Evolutionary conservation across 2,797 vertebrate genomes (phyloP).

Genomic region (Hypotaenidia philippensis): DNA sequence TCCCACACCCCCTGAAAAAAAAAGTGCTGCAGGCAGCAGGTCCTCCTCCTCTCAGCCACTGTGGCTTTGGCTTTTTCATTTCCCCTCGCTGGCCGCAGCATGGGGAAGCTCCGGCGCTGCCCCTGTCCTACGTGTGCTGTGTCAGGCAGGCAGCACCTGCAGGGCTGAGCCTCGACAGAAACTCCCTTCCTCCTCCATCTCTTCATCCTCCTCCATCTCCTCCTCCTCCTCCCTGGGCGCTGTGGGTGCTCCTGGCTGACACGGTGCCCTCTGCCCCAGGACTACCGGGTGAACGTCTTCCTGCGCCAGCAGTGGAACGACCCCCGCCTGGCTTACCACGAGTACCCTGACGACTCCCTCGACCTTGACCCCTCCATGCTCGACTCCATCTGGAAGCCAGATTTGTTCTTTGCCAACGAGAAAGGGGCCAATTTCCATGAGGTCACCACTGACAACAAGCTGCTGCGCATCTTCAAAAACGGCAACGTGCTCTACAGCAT

Average conservation of each 20-base stretch:
- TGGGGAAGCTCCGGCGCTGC: neutral
- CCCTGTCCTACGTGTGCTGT: rapidly evolving
- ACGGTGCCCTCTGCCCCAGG: constrained; percentile 70
- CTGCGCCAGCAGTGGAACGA: constrained; percentile 95
- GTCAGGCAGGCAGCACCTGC: neutral
- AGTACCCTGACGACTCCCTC: constrained; percentile 93
- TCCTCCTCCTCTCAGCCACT: neutral
- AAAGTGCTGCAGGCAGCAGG: neutral
- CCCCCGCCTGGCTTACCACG: constrained; percentile 90
- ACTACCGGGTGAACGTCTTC: constrained; percentile 94
- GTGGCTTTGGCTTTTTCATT: neutral
- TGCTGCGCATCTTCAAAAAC: constrained; percentile 93
- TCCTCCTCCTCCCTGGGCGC: neutral
- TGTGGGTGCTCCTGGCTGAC: rapidly evolving
- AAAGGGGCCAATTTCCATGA: constrained; percentile 96
- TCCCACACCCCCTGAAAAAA: no score
- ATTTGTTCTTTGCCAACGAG: constrained; percentile 95
- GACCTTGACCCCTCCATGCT: constrained; percentile 96
- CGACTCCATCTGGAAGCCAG: constrained; percentile 97
- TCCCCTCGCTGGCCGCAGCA: neutral
- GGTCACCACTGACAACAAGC: constrained; percentile 95
- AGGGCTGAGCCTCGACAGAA: neutral
- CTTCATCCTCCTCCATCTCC: neutral
- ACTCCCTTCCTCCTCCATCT: neutral
- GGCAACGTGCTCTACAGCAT: constrained; percentile 96